Conservation (phyloP, 2,888 invertebrate genomes). For the Trachelus troglodyta region DNA sequence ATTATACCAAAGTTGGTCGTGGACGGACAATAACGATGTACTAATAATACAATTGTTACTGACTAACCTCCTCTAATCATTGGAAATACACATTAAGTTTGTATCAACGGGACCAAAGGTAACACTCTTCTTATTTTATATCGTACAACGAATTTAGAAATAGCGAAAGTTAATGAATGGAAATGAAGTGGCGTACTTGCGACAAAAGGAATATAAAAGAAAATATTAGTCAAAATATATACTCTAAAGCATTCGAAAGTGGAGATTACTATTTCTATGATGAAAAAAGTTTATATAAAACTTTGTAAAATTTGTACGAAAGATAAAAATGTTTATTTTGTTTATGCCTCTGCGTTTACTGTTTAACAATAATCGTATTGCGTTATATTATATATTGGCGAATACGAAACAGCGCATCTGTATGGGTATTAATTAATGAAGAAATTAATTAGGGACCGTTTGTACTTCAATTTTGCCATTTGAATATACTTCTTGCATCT, state of each 20-base stretch:
- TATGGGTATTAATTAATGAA: neutral
- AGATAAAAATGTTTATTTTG: neutral
- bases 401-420: neutral
- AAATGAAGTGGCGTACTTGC: neutral
- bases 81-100: slow-evolving; percentile 54
- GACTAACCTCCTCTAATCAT: slow-evolving; percentile 49
- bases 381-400: neutral
- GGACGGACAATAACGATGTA: slow-evolving; percentile 29
- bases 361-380: neutral
- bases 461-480: neutral
- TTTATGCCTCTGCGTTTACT: neutral
- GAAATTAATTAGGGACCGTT: neutral
- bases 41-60: slow-evolving; percentile 27
- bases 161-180: slow-evolving; percentile 18
- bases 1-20: slow-evolving; percentile 36
- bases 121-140: slow-evolving; percentile 52
- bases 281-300: neutral
- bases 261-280: neutral
- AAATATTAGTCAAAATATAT: neutral
- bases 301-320: slow-evolving; percentile 1
- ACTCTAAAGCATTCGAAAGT: neutral
- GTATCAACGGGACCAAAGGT: slow-evolving; percentile 62
- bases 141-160: slow-evolving; percentile 47
- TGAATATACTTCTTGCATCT: neutral
- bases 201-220: neutral